Evolutionary conservation across 2,797 vertebrate species (phyloP), one percentile per base, ranked within the genome.

Genomic region (Lagodon rhomboides): DNA sequence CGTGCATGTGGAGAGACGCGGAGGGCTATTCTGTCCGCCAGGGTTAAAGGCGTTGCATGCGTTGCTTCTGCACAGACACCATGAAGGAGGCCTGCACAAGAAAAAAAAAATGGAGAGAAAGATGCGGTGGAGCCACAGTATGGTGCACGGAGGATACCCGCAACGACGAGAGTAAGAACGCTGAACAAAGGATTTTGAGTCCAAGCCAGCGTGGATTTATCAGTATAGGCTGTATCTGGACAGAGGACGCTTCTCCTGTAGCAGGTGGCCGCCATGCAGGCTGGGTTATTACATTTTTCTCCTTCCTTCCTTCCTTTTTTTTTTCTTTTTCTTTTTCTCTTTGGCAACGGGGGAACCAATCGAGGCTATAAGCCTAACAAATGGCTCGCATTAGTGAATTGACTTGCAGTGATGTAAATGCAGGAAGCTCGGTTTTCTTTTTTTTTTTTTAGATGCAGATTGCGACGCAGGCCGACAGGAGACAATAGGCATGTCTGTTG

Each of bases 111-210:
- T 65, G 81, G 74, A 87, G 76, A 80, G 12, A 75, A 58, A 51
- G 84, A 86, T 46, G 77, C 50, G 80, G 74, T 61, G 85, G 87
- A 85, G 71, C 69, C 68, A 25, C 75, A 53, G 69, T 59, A 3
- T 56, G 81, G 67, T 72, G 81, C 84, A 78, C 61, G 87, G 61
- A 87, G 77, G 88, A 91, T 69, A 79, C 71, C 63, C 62, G 79
- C 85, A 77, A 71, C 74, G 73, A 76, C 66, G 54, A 82, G 82
- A 85, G 77, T 65, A 81, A 89, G 79, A 75, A 75, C 79, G 46
- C 83, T 46, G 85, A 89, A 93, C 91, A 92, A 91, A 93, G 91
- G 93, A 93, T 80, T 77, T 49, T 65, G 68, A 82, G 75, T 85
- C 67, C 82, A 71, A 70, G 65, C 70, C 84, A 55, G 67, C 51